These are phyloP conservation scores for Gnatocerus cornutus DNA, from an alignment of 2,888 invertebrate genomes.

Conservation along the genomic window DNA sequence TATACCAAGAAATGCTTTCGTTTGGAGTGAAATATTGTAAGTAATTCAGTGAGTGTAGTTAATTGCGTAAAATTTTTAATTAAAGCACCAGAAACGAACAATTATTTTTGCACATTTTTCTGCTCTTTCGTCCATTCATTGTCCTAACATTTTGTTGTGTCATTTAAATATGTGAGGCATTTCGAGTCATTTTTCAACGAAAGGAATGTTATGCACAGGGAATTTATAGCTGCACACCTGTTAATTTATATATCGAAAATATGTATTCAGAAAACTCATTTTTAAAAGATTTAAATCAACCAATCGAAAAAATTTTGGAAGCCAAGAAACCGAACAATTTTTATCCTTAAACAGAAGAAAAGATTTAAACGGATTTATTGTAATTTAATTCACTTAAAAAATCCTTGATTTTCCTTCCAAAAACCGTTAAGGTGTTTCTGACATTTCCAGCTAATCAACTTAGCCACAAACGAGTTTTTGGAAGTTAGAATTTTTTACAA, in stretches of 20 bases:
- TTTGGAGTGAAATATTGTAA: conserved; percentile 42
- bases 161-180: conserved; percentile 53
- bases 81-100: conserved; percentile 52
- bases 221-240: neutral
- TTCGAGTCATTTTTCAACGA: conserved; percentile 46
- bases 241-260: neutral
- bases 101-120: conserved; percentile 48
- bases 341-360: too few relatives aligned
- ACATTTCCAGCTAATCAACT: conserved; percentile 9
- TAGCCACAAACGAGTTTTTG: conserved; percentile 5
- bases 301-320: too few relatives aligned
- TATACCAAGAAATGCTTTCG: conserved; percentile 27
- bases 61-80: conserved; percentile 57
- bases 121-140: conserved; percentile 48
- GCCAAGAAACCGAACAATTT: too few relatives aligned
- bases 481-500: conserved; percentile 15
- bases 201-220: conserved; percentile 1
- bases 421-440: conserved; percentile 2
- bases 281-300: too few relatives aligned
- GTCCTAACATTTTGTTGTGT: conserved; percentile 42
- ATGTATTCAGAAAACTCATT: too few relatives aligned
- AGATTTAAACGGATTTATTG: too few relatives aligned
- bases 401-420: neutral
- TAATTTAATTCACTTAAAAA: neutral
- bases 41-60: conserved; percentile 51